Evolutionary conservation across 2,113 vertebrate genomes (phyloP), one percentile per base, ranked within the genome.

Genomic region (Camelus dromedarius): DNA sequence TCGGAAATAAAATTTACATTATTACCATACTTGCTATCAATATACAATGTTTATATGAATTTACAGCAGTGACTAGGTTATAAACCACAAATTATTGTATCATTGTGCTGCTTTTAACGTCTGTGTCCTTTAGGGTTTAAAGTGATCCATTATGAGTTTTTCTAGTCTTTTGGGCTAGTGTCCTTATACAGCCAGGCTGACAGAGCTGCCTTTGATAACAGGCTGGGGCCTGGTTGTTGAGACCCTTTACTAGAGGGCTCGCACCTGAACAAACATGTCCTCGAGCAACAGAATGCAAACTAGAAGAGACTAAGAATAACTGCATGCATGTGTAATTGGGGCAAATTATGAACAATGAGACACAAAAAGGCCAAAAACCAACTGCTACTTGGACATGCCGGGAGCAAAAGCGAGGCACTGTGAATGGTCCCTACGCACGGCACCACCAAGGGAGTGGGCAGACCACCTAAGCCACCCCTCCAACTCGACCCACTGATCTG

Each of bases 181-280:
- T 32, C 7, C 85, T 10, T 20, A 20, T 18, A 28, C 0, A 50
- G 5, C 3, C 15, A 38, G 32, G 16, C 0, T 22, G 35, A 10
- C 0, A 20, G 16, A 67, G 18, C 0, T 6, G 22, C 3, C 4
- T 52, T 79, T 54, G 30, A 79, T 15, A 18, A 18, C 24, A 16
- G 75, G 50, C 32, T 56, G 52, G 50, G 32, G 56, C 64, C 13
- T 66, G 64, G 16, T 30, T 16, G 30, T n/a, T 24, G n/a, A 52
- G 76, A 56, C n/a, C 52, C 76, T 80, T 56, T 14, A 9, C 54
- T 80, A 12, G 14, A 22, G 54, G 56, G n/a, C 20, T 22, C 35
- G n/a, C 76, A 80, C 52, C 54, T 80, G 13, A 20, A 80, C 76
- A 56, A 80, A 77, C 12, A 12, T 38, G 19, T 79, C 76, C 52